Percentiles rank a stretch among this genome's conserved stretches.
phyloP scores from a whole-genome alignment of 1,140 invertebrate species.

The Trachymyrmex septentrionalis region DNA sequence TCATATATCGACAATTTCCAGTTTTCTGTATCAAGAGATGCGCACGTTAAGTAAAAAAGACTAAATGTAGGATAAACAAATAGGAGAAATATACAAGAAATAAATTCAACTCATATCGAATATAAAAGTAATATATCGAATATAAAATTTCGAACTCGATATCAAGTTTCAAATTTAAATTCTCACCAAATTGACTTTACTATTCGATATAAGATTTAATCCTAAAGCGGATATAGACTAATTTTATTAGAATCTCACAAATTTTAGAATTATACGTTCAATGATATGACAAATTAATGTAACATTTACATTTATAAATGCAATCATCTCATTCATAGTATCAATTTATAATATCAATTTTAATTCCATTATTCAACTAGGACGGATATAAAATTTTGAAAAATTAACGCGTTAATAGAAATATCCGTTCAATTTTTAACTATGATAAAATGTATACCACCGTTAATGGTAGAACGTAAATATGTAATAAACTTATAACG shows the following conservation, averaged over 20 bases:
- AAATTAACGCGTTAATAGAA: background rate
- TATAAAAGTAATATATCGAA: background rate
- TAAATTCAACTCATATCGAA: background rate
- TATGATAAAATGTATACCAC: background rate
- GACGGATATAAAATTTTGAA: background rate
- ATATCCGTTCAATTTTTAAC: background rate
- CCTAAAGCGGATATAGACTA: background rate
- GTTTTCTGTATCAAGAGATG: background rate
- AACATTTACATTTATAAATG: background rate
- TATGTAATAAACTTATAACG: background rate
- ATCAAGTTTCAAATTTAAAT: background rate
- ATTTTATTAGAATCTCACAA: background rate
- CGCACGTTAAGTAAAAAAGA: background rate
- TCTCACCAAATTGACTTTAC: background rate
- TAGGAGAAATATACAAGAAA: background rate
- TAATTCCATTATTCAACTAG: background rate
- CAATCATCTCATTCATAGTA: background rate
- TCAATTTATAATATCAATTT: background rate
- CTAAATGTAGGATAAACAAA: too few relatives aligned
- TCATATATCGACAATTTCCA: background rate
- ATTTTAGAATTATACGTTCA: background rate
- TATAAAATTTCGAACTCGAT: background rate
- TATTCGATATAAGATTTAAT: background rate
- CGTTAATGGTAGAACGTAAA: background rate
- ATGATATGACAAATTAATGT: background rate